phyloP scores from a whole-genome alignment of 2,797 vertebrate species.

The Onychomys torridus region DNA sequence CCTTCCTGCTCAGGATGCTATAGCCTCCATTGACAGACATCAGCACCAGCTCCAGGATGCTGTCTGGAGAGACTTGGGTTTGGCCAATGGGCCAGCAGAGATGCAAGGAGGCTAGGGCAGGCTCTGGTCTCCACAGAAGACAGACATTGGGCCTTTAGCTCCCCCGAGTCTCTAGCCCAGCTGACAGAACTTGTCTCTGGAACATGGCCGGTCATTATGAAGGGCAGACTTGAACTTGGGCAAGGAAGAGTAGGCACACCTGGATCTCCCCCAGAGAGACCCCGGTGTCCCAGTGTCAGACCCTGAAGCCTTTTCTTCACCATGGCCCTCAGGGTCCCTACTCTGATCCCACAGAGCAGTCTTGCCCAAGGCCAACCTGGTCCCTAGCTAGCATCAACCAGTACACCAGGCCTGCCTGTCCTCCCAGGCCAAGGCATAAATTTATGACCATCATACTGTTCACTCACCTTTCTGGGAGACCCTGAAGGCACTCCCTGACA shows the following conservation, averaged over 20 bases:
- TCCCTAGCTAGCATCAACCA: accelerated
- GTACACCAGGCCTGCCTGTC: background rate
- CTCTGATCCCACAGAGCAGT: no score
- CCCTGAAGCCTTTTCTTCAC: background rate
- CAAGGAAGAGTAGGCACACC: accelerated
- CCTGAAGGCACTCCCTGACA: background rate
- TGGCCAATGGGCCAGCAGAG: accelerated
- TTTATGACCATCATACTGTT: no score
- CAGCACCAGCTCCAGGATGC: background rate
- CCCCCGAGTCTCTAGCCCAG: background rate
- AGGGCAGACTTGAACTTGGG: background rate
- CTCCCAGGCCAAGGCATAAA: background rate
- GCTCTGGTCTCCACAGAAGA: background rate
- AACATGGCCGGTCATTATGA: background rate
- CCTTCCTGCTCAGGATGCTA: background rate
- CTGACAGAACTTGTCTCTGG: background rate
- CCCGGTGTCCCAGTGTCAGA: background rate
- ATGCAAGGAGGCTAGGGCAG: background rate
- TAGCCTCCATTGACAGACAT: background rate
- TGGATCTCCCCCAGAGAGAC: background rate
- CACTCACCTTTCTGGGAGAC: background rate
- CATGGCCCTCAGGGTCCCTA: background rate
- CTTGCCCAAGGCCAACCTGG: background rate
- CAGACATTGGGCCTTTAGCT: background rate
- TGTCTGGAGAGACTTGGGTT: background rate